A percentile compares a stretch with the other conserved stretches of the same genome.
Evolutionary conservation across 1,140 invertebrate species (phyloP).

Genomic region (Pachyrhynchus sulphureomaculatus): DNA sequence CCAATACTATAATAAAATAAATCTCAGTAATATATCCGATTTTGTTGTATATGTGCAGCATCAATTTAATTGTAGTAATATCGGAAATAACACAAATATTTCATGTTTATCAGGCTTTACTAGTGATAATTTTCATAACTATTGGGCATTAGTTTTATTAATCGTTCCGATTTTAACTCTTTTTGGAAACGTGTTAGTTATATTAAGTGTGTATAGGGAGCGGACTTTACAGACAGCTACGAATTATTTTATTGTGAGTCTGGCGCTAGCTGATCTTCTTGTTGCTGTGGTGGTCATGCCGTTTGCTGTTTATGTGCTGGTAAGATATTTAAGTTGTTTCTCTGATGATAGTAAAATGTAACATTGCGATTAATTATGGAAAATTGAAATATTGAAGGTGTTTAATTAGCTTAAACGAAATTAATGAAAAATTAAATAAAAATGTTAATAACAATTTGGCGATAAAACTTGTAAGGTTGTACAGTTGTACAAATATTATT

Average conservation of each 20-base stretch:
- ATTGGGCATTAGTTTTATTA: slow-evolving; percentile 64
- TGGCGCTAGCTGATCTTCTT: slow-evolving; percentile 95
- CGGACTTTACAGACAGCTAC: slow-evolving; percentile 90
- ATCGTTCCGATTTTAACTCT: slow-evolving; percentile 92
- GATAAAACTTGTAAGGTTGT: no score
- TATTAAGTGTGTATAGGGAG: slow-evolving; percentile 90
- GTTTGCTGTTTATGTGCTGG: slow-evolving; percentile 86
- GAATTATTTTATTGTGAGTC: slow-evolving; percentile 97
- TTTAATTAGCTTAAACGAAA: no score
- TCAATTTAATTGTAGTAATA: slow-evolving; percentile 40
- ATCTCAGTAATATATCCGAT: slow-evolving; percentile 39
- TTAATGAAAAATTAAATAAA: no score
- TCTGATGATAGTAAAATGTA: background rate
- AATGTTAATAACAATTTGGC: no score
- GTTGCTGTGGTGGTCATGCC: slow-evolving; percentile 98
- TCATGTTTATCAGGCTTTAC: slow-evolving; percentile 27
- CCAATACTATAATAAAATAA: slow-evolving; percentile 48
- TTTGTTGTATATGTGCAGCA: slow-evolving; percentile 30
- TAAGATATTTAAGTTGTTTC: slow-evolving; percentile 2
- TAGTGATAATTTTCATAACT: slow-evolving; percentile 36
- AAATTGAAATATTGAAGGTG: no score
- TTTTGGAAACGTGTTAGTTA: slow-evolving; percentile 96
- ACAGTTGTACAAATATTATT: no score
- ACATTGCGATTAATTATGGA: background rate
- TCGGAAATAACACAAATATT: slow-evolving; percentile 39